Conservation (phyloP, 2,113 vertebrate species). For the Lota lota region DNA sequence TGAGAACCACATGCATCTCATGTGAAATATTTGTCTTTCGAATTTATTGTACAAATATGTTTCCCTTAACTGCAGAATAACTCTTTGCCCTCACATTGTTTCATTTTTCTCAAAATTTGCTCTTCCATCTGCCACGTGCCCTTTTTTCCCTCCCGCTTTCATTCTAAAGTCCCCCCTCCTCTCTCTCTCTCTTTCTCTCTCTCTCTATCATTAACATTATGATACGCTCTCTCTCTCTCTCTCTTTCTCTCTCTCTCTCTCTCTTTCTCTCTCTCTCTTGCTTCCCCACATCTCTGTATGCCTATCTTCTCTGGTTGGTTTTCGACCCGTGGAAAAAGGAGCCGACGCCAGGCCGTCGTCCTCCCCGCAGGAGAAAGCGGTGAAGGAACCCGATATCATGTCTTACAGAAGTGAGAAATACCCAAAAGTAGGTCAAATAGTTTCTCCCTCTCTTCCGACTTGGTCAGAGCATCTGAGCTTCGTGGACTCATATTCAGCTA, state of each 20-base stretch:
- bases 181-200: not conserved
- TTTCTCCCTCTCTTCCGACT: constrained; percentile 51
- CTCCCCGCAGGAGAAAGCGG: constrained; percentile 8
- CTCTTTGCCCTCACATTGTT: not conserved
- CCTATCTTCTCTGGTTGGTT: not conserved
- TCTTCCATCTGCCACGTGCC: not conserved
- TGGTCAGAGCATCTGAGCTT: constrained; percentile 30
- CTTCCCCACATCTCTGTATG: not conserved
- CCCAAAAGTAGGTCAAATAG: constrained; percentile 70
- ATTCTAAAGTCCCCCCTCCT: not conserved
- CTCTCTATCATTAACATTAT: no score
- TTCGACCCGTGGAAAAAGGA: not conserved
- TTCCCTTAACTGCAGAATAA: no score
- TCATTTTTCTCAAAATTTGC: not conserved
- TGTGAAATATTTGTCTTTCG: no score
- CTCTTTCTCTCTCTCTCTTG: constrained; percentile 2
- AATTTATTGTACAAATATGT: no score
- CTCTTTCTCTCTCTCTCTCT: not conserved
- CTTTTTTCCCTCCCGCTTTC: not conserved
- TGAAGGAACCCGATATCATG: constrained; percentile 46
- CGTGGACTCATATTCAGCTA: constrained; percentile 25
- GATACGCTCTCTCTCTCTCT: constrained; percentile 1
- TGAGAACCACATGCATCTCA: no score
- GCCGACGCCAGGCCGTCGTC: not conserved
- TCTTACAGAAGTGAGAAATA: constrained; percentile 56